These are phyloP conservation scores for Galaxea fascicularis DNA, from an alignment of 92 coral and sea anemone genomes.

Conservation along the genomic window DNA sequence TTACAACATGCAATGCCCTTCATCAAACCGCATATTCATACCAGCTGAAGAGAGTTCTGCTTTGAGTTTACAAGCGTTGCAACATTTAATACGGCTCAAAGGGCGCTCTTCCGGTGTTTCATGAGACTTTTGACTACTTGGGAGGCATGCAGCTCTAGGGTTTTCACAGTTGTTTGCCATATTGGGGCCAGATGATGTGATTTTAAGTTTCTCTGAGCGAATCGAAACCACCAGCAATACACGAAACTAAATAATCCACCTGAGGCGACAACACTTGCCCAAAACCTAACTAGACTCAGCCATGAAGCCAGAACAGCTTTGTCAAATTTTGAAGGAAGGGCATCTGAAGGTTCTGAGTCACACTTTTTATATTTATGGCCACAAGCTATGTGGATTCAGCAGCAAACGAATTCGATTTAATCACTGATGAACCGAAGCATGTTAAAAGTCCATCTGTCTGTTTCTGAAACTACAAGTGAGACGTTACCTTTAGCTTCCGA, in stretches of 20 bases:
- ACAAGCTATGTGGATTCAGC: background rate
- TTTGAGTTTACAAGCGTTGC: slow-evolving; percentile 19
- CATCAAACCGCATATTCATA: slow-evolving; percentile 11
- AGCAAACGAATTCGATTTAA: background rate
- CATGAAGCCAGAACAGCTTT: background rate
- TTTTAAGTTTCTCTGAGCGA: background rate
- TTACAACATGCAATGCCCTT: background rate
- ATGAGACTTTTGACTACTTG: background rate
- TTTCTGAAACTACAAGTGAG: background rate
- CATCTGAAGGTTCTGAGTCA: background rate
- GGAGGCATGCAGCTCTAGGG: slow-evolving; percentile 25
- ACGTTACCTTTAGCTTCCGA: slow-evolving; percentile 22
- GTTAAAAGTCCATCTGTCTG: background rate
- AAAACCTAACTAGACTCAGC: background rate
- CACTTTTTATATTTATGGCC: no score
- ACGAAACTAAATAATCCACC: slow-evolving; percentile 1
- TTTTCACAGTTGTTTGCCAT: slow-evolving; percentile 27
- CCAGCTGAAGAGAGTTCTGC: slow-evolving; percentile 32
- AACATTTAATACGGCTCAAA: slow-evolving; percentile 40
- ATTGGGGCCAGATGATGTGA: slow-evolving; percentile 43
- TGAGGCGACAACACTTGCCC: background rate
- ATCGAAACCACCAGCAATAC: slow-evolving; percentile 1
- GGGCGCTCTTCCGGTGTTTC: slow-evolving; percentile 49
- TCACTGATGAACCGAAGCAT: slow-evolving; percentile 14
- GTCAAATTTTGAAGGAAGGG: no score